Percentiles rank a stretch among this genome's conserved stretches.
These are phyloP conservation scores for Peromyscus aztecus DNA, from an alignment of 2,797 vertebrate species.

Conservation along the genomic window DNA sequence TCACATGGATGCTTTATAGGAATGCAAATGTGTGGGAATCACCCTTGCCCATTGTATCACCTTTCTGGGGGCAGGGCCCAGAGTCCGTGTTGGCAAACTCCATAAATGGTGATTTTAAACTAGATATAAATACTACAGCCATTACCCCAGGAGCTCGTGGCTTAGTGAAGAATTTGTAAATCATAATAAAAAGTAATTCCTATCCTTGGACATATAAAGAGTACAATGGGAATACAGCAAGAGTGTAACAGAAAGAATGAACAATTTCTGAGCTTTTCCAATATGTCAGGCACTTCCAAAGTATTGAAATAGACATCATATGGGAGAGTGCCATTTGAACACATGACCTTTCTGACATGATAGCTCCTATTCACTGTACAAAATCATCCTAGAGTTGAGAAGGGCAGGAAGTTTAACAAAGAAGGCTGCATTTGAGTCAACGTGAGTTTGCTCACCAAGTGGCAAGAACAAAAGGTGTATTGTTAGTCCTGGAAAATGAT, in stretches of 20 bases:
- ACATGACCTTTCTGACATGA: neutral
- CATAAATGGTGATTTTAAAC: neutral
- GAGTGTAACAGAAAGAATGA: neutral
- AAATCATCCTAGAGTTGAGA: neutral
- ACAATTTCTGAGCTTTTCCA: neutral
- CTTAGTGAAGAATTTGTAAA: neutral
- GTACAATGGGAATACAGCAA: neutral
- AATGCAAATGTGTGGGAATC: neutral
- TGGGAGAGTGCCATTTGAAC: neutral
- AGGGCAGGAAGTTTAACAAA: neutral
- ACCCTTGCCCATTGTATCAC: neutral
- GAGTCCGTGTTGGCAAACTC: neutral
- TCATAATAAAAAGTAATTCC: neutral
- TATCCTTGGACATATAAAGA: neutral
- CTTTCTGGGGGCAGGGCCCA: neutral
- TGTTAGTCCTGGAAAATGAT: neutral
- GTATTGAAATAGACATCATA: neutral
- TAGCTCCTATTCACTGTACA: neutral
- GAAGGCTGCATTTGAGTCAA: neutral
- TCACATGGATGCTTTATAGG: neutral
- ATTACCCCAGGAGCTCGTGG: neutral
- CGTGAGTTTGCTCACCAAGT: neutral
- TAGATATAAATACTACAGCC: neutral
- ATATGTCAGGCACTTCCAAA: neutral
- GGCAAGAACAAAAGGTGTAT: neutral